These are phyloP conservation scores for Onychostoma macrolepis DNA, from an alignment of 2,113 vertebrate species.

Conservation along the genomic window DNA sequence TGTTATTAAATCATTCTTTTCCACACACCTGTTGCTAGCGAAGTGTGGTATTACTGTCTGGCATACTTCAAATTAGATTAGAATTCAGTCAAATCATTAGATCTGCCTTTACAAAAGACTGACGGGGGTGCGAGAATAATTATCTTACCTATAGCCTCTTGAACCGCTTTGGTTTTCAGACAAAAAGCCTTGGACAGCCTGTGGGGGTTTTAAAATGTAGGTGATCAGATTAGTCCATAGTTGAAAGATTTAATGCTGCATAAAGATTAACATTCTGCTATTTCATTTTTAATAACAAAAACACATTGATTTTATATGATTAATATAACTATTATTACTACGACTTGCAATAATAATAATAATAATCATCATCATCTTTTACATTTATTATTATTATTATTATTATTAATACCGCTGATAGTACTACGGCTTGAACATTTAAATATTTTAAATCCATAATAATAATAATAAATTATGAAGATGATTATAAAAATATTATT, in stretches of 20 bases:
- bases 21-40: not conserved
- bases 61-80: not conserved
- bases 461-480: no score
- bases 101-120: not conserved
- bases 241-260: not conserved
- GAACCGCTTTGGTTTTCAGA: slow-evolving; percentile 76
- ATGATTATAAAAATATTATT: no score
- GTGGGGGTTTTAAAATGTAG: slow-evolving; percentile 42
- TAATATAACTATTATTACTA: not conserved
- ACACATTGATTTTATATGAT: not conserved
- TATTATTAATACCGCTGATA: no score
- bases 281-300: not conserved
- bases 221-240: not conserved
- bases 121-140: not conserved
- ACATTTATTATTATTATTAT: no score
- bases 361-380: no score
- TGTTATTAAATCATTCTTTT: slow-evolving; percentile 9
- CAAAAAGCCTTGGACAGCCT: slow-evolving; percentile 86
- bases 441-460: no score
- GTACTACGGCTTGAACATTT: no score
- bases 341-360: no score
- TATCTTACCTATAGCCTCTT: slow-evolving; percentile 81
- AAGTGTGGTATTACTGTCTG: not conserved
- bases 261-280: not conserved
- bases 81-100: not conserved